A percentile compares a stretch with the other conserved stretches of the same genome.
Evolutionary conservation across 2,888 invertebrate species (phyloP).

Genomic region (Agrochola lychnidis): DNA sequence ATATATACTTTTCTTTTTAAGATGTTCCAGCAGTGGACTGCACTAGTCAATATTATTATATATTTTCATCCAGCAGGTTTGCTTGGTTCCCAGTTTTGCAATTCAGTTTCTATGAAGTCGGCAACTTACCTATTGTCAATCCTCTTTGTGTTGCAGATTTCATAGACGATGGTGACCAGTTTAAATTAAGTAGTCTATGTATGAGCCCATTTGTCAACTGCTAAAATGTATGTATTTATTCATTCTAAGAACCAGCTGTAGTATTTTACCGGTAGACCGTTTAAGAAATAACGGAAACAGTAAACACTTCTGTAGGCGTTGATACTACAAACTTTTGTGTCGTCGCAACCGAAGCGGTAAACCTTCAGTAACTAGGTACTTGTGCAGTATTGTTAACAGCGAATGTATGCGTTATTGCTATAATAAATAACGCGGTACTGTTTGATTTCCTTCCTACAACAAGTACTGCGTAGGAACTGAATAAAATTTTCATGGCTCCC

Average conservation of each 20-base stretch:
- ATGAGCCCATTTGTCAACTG: constrained; percentile 3
- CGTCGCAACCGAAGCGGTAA: constrained; percentile 27
- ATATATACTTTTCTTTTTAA: background rate
- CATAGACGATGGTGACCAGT: background rate
- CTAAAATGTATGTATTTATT: constrained; percentile 23
- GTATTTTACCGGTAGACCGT: constrained; percentile 12
- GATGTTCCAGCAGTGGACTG: background rate
- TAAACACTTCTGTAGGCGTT: constrained; percentile 36
- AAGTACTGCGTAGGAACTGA: constrained; percentile 22
- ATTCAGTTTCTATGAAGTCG: background rate
- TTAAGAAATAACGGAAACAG: constrained; percentile 35
- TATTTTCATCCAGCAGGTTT: background rate
- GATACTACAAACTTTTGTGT: constrained; percentile 30
- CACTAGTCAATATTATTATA: background rate
- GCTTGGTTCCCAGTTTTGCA: background rate
- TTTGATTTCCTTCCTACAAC: constrained; percentile 32
- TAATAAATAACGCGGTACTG: constrained; percentile 48
- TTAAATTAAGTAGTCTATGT: constrained; percentile 1
- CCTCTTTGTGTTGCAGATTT: constrained; percentile 4
- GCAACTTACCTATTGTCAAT: background rate
- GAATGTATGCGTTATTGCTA: constrained; percentile 36
- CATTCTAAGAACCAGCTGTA: constrained; percentile 20
- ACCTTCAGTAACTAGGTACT: constrained; percentile 25
- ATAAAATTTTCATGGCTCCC: constrained; percentile 36
- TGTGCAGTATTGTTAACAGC: constrained; percentile 26